Percentiles rank a stretch among this genome's conserved stretches.
Conservation (phyloP, 1,140 invertebrate species). For the Pseudobourletiella spinata region DNA sequence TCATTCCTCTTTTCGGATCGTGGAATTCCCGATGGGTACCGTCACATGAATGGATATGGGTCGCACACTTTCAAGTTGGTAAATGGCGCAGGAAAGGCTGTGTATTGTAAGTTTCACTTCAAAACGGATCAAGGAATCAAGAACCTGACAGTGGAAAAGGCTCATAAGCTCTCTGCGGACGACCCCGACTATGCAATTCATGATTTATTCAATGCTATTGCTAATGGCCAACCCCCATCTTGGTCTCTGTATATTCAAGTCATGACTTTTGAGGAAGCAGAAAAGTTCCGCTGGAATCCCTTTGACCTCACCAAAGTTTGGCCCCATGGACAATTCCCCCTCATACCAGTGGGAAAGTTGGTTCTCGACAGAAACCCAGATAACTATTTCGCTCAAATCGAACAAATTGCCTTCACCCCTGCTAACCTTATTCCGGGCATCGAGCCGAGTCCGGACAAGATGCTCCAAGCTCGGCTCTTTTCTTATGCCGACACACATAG, state of each 20-base stretch:
- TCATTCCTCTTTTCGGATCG: constrained; percentile 81
- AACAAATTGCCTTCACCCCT: constrained; percentile 58
- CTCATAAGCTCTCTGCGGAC: constrained; percentile 50
- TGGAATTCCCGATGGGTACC: constrained; percentile 82
- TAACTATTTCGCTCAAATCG: constrained; percentile 54
- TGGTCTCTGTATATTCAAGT: constrained; percentile 59
- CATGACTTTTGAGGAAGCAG: constrained; percentile 64
- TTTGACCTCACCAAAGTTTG: constrained; percentile 43
- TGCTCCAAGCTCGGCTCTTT: constrained; percentile 57
- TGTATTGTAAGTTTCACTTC: constrained; percentile 89
- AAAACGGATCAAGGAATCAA: constrained; percentile 91
- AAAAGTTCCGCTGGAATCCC: constrained; percentile 47
- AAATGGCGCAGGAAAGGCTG: constrained; percentile 62
- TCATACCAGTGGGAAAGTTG: constrained; percentile 53
- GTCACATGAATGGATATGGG: constrained; percentile 92
- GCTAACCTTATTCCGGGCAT: constrained; percentile 56
- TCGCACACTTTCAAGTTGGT: constrained; percentile 91
- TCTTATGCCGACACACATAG: constrained; percentile 58
- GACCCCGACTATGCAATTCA: constrained; percentile 65
- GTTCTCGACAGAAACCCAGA: constrained; percentile 50
- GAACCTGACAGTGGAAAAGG: constrained; percentile 64
- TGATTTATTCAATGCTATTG: constrained; percentile 68
- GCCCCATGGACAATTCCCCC: constrained; percentile 53
- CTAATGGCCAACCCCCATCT: constrained; percentile 55
- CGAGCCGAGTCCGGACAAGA: constrained; percentile 54